phyloP scores from a whole-genome alignment of 2,113 vertebrate genomes.

The Tachuris rubrigastra region DNA sequence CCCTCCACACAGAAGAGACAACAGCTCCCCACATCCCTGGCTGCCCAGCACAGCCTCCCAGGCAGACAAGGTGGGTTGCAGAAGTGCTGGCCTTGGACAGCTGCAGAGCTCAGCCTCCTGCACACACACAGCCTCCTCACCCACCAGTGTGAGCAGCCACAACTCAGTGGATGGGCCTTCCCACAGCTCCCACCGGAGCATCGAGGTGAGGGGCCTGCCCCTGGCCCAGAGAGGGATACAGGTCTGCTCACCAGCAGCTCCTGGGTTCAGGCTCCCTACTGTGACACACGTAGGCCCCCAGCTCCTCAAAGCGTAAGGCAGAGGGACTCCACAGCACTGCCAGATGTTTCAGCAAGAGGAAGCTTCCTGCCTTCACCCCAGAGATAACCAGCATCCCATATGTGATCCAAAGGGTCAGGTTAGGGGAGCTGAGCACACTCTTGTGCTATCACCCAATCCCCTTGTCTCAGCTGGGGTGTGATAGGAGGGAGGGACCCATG shows the following conservation, averaged over 20 bases:
- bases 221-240: rapidly evolving
- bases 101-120: neutral
- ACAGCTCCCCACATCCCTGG: rapidly evolving
- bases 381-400: too few relatives aligned
- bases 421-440: too few relatives aligned
- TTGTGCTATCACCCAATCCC: too few relatives aligned
- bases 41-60: too few relatives aligned
- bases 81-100: neutral
- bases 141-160: slow-evolving; percentile 60
- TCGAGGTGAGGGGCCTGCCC: too few relatives aligned
- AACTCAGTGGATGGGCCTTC: slow-evolving; percentile 26
- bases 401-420: too few relatives aligned
- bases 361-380: too few relatives aligned
- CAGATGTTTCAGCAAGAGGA: too few relatives aligned
- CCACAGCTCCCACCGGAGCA: too few relatives aligned
- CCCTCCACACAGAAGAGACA: rapidly evolving
- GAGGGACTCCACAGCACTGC: neutral
- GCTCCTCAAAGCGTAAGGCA: neutral
- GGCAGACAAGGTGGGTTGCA: neutral
- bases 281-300: rapidly evolving
- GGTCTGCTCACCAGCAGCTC: neutral
- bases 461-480: too few relatives aligned
- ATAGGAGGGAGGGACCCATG: too few relatives aligned
- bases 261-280: neutral
- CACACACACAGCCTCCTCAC: neutral